These are phyloP conservation scores for Chromobotia macracanthus DNA, from an alignment of 2,797 vertebrate genomes.

Conservation along the genomic window DNA sequence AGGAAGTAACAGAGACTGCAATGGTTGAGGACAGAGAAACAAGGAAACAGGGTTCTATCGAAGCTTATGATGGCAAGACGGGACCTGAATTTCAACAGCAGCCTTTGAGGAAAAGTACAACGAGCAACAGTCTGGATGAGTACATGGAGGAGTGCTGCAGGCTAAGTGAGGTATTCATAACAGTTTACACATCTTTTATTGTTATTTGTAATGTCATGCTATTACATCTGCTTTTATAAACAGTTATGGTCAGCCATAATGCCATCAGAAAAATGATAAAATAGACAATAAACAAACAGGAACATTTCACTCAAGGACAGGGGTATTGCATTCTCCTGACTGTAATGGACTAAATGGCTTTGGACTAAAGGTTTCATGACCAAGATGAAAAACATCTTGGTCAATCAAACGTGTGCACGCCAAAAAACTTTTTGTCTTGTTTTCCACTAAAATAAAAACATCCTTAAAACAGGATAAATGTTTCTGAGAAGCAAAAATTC, in stretches of 20 bases:
- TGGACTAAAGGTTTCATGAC: too few species aligned
- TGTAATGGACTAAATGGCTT: too few species aligned
- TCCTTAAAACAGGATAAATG: too few species aligned
- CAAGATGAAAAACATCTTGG: too few species aligned
- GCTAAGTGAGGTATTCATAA: constrained; percentile 77
- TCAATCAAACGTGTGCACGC: too few species aligned
- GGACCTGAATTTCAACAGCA: constrained; percentile 64
- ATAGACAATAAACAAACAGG: constrained; percentile 1
- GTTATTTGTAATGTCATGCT: constrained; percentile 6
- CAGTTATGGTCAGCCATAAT: constrained; percentile 1
- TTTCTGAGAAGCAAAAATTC: too few species aligned
- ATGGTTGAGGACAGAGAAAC: constrained; percentile 57
- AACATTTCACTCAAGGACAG: constrained; percentile 7
- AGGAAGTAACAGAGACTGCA: constrained; percentile 39
- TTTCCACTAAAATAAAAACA: too few species aligned
- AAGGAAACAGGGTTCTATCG: constrained; percentile 48
- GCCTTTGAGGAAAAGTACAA: constrained; percentile 74
- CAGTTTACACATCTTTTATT: constrained; percentile 33
- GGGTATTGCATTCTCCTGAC: too few species aligned
- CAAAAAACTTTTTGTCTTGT: too few species aligned
- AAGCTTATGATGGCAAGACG: constrained; percentile 61
- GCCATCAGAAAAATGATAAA: not conserved
- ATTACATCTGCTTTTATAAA: constrained; percentile 24
- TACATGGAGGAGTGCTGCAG: constrained; percentile 90
- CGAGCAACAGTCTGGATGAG: constrained; percentile 83